phyloP scores from a whole-genome alignment of 2,113 vertebrate genomes.

The Hassar affinis region DNA sequence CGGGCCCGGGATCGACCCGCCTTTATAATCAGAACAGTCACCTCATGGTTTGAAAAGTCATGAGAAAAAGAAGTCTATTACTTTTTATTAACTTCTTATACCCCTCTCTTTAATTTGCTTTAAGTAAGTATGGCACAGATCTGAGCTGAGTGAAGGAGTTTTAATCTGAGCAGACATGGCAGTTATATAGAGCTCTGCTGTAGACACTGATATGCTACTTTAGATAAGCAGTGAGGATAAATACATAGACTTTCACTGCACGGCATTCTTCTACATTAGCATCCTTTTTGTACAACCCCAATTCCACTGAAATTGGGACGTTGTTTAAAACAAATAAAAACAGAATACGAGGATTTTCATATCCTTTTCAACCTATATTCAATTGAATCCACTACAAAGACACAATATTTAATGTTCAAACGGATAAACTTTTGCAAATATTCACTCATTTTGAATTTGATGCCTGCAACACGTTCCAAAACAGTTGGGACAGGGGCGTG shows the following conservation, averaged over 20 bases:
- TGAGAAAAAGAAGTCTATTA: constrained; percentile 61
- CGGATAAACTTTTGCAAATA: too few relatives aligned
- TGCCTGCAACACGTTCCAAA: too few relatives aligned
- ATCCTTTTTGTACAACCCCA: neutral
- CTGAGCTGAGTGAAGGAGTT: constrained; percentile 53
- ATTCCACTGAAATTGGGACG: too few relatives aligned
- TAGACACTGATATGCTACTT: neutral
- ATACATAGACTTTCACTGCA: neutral
- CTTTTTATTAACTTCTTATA: constrained; percentile 66
- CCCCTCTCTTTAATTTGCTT: constrained; percentile 59
- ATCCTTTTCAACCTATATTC: too few relatives aligned
- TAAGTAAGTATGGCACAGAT: constrained; percentile 59
- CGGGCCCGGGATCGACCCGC: constrained; percentile 59
- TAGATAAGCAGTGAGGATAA: neutral
- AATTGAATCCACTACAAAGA: too few relatives aligned
- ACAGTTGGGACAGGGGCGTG: too few relatives aligned
- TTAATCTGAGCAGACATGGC: neutral
- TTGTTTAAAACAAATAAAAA: too few relatives aligned
- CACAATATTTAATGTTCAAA: too few relatives aligned
- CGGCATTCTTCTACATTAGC: neutral
- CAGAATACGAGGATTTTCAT: too few relatives aligned
- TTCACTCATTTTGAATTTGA: too few relatives aligned
- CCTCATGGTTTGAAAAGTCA: constrained; percentile 37
- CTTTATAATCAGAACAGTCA: constrained; percentile 58
- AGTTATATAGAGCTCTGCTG: neutral